These are phyloP conservation scores for Octopus sinensis DNA, from an alignment of 1,140 invertebrate species.

Conservation along the genomic window DNA sequence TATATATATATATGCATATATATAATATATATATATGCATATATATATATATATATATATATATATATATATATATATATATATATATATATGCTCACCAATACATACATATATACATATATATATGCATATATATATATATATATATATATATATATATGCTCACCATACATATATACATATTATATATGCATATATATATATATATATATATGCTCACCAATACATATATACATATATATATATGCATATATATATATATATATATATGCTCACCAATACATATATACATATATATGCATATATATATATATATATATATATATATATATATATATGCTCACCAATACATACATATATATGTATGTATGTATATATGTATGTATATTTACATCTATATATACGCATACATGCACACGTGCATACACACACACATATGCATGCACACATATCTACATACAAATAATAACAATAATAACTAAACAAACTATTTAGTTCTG, in stretches of 20 bases:
- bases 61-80: not conserved
- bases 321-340: not conserved
- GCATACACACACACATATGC: not conserved
- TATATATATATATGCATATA: not conserved
- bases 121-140: too few relatives aligned
- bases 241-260: not conserved
- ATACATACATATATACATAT: too few relatives aligned
- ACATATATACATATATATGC: not conserved
- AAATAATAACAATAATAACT: not conserved
- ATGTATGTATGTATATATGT: not conserved
- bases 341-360: not conserved
- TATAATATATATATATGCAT: not conserved
- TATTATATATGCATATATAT: too few relatives aligned
- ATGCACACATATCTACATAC: not conserved
- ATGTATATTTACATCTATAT: not conserved
- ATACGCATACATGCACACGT: not conserved
- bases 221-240: not conserved
- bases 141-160: too few relatives aligned
- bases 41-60: not conserved
- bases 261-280: not conserved
- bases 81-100: not conserved
- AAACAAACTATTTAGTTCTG: too few relatives aligned
- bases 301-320: constrained; percentile 2
- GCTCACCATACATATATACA: too few relatives aligned
- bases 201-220: too few relatives aligned